Evolutionary conservation across 2,888 invertebrate genomes (phyloP).

Genomic region (Empis stercorea): DNA sequence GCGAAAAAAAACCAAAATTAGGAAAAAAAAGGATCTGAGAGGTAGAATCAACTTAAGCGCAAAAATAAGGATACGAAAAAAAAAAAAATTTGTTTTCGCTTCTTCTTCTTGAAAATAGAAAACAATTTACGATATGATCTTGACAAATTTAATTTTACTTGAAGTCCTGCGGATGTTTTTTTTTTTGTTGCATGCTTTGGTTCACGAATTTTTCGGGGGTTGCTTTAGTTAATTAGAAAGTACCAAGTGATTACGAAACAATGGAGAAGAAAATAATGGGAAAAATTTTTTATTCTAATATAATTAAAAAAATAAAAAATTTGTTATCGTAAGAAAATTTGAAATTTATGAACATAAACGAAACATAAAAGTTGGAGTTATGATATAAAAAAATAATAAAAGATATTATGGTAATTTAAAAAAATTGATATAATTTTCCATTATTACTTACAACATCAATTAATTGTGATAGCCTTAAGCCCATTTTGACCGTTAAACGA

Average conservation of each 20-base stretch:
- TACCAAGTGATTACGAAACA: too few relatives aligned
- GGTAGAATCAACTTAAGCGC: neutral
- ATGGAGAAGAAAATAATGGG: too few relatives aligned
- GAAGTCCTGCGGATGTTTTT: neutral
- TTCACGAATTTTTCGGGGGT: too few relatives aligned
- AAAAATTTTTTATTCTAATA: too few relatives aligned
- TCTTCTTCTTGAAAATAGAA: neutral
- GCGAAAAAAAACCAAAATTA: neutral
- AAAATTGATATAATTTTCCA: too few relatives aligned
- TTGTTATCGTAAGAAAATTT: too few relatives aligned
- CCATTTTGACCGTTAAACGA: slow-evolving; percentile 89
- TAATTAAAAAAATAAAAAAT: too few relatives aligned
- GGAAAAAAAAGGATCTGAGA: neutral
- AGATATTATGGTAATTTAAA: too few relatives aligned
- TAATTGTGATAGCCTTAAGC: slow-evolving; percentile 76
- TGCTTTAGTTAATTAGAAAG: too few relatives aligned
- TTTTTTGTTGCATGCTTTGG: neutral
- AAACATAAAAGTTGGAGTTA: too few relatives aligned
- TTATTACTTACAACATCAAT: slow-evolving; percentile 85
- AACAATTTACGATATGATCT: slow-evolving; percentile 5
- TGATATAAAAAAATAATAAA: too few relatives aligned
- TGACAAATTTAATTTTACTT: slow-evolving; percentile 6
- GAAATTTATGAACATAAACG: too few relatives aligned
- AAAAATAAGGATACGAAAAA: neutral
- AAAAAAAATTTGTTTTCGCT: neutral